phyloP scores from a whole-genome alignment of 2,797 vertebrate genomes.

The Crenuchus spilurus region DNA sequence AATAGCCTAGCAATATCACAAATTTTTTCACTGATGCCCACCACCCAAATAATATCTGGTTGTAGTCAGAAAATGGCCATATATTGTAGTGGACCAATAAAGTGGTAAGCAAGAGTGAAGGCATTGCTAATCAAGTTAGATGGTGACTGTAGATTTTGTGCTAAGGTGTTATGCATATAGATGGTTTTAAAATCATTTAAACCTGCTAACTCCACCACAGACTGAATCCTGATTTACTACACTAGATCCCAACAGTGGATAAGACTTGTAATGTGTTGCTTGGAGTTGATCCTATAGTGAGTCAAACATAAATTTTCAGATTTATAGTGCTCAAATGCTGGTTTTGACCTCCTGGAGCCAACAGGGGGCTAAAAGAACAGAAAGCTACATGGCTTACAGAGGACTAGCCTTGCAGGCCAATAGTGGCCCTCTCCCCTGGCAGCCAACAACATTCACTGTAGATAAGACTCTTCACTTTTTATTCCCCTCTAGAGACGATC shows the following conservation, averaged over 20 bases:
- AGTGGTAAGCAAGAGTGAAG: too few relatives aligned
- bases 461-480: conserved; percentile 59
- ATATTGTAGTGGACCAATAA: too few relatives aligned
- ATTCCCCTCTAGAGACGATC: conserved; percentile 25
- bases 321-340: background rate
- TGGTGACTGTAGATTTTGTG: too few relatives aligned
- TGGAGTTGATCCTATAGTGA: background rate
- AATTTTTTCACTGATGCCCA: too few relatives aligned
- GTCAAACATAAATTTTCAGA: background rate
- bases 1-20: too few relatives aligned
- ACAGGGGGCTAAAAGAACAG: conserved; percentile 48
- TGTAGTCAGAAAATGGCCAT: too few relatives aligned
- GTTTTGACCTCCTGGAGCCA: background rate
- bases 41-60: too few relatives aligned
- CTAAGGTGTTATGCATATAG: too few relatives aligned
- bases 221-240: background rate
- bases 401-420: conserved; percentile 8
- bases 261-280: background rate
- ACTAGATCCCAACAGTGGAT: background rate
- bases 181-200: too few relatives aligned
- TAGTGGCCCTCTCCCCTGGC: conserved; percentile 58
- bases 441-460: conserved; percentile 64
- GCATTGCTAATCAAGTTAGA: too few relatives aligned
- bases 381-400: conserved; percentile 54
- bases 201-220: background rate